These are phyloP conservation scores for Ptilodon capucinus DNA, from an alignment of 2,888 invertebrate genomes.

Conservation along the genomic window DNA sequence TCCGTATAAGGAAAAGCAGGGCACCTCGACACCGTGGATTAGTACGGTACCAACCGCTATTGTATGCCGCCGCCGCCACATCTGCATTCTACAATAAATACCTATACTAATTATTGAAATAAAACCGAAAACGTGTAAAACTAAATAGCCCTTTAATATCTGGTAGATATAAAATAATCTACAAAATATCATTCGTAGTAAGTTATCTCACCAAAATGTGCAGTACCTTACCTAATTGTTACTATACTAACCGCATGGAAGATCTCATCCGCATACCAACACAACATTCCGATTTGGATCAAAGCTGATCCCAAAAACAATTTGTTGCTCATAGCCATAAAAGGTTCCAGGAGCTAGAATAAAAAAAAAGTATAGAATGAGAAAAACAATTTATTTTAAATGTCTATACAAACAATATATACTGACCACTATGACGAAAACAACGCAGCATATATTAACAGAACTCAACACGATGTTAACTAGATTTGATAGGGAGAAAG, in stretches of 20 bases:
- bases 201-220: too few relatives aligned
- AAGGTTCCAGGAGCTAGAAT: conserved; percentile 70
- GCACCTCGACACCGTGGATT: conserved; percentile 63
- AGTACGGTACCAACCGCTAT: conserved; percentile 68
- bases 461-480: conserved; percentile 73
- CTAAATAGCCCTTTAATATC: background rate
- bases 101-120: conserved; percentile 8
- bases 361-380: too few relatives aligned
- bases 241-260: conserved; percentile 61
- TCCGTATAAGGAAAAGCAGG: conserved; percentile 62
- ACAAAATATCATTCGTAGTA: too few relatives aligned
- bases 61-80: conserved; percentile 64
- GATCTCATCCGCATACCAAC: conserved; percentile 76
- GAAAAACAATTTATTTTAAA: too few relatives aligned
- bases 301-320: conserved; percentile 65
- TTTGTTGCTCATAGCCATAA: conserved; percentile 67
- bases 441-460: conserved; percentile 72
- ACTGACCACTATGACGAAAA: conserved; percentile 72
- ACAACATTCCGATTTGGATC: conserved; percentile 72
- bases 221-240: background rate
- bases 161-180: too few relatives aligned
- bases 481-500: conserved; percentile 64
- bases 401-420: too few relatives aligned
- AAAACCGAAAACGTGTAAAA: background rate
- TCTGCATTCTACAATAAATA: conserved; percentile 58